These are phyloP conservation scores for Scrobipalpa atriplicella DNA, from an alignment of 2,888 invertebrate species.

Conservation along the genomic window DNA sequence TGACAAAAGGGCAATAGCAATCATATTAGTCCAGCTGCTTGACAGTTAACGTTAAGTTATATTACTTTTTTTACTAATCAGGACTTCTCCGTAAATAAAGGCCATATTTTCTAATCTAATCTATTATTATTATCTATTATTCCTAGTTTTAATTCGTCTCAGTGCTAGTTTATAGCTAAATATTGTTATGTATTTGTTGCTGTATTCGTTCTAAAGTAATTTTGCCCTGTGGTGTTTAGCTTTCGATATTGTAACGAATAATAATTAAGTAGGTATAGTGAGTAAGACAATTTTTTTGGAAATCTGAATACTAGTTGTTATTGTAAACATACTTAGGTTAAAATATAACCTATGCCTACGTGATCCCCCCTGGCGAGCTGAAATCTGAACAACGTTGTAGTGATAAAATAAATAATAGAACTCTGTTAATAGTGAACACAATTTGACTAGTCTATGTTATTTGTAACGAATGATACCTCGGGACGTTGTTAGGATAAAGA, in stretches of 20 bases:
- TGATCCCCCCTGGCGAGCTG: no score
- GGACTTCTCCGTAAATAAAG: neutral
- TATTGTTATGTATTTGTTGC: constrained; percentile 54
- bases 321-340: no score
- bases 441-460: constrained; percentile 73
- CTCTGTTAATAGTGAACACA: constrained; percentile 58
- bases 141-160: constrained; percentile 39
- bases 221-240: no score
- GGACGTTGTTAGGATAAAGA: constrained; percentile 53
- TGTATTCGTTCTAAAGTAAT: constrained; percentile 43
- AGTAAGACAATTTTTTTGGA: no score
- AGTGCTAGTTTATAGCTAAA: constrained; percentile 52
- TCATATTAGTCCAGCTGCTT: no score
- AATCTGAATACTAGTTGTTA: no score
- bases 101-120: neutral
- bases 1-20: no score
- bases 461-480: constrained; percentile 69
- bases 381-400: neutral
- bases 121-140: neutral
- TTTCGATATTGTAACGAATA: no score
- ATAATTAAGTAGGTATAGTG: no score
- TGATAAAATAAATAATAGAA: neutral
- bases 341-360: no score
- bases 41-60: no score
- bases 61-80: neutral